These are phyloP conservation scores for Brachypteracias leptosomus DNA, from an alignment of 2,113 vertebrate species.

Conservation along the genomic window DNA sequence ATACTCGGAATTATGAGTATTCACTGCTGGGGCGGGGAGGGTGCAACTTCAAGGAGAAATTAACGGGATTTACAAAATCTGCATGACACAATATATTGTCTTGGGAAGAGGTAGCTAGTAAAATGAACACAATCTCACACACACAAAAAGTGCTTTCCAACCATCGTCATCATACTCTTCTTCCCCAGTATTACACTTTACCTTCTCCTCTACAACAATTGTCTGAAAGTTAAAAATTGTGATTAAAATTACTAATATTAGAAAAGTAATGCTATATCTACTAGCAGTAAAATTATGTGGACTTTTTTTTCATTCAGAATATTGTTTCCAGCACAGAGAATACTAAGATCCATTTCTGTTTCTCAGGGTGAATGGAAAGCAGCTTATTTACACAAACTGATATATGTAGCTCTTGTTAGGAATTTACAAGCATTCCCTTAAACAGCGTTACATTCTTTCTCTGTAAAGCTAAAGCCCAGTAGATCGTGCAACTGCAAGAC, in stretches of 20 bases:
- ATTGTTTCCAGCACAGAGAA: neutral
- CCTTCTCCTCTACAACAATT: neutral
- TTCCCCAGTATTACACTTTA: neutral
- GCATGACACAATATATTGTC: neutral
- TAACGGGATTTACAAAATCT: neutral
- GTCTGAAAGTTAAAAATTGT: neutral
- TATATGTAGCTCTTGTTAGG: neutral
- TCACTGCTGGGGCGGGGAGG: neutral
- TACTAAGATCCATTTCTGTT: neutral
- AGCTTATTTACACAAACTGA: neutral
- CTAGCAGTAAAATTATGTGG: neutral
- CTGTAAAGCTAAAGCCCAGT: neutral
- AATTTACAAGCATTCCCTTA: neutral
- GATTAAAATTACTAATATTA: neutral
- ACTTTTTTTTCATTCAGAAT: neutral
- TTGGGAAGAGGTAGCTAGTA: neutral
- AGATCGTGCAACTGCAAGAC: neutral
- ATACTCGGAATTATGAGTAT: neutral
- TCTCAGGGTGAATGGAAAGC: neutral
- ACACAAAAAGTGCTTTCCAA: neutral
- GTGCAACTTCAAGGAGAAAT: neutral
- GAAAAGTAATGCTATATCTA: neutral
- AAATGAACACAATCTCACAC: neutral
- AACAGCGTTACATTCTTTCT: neutral
- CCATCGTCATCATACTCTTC: neutral